These are phyloP conservation scores for Drosophila seclusa DNA, from an alignment of 2,888 invertebrate species.

Conservation along the genomic window DNA sequence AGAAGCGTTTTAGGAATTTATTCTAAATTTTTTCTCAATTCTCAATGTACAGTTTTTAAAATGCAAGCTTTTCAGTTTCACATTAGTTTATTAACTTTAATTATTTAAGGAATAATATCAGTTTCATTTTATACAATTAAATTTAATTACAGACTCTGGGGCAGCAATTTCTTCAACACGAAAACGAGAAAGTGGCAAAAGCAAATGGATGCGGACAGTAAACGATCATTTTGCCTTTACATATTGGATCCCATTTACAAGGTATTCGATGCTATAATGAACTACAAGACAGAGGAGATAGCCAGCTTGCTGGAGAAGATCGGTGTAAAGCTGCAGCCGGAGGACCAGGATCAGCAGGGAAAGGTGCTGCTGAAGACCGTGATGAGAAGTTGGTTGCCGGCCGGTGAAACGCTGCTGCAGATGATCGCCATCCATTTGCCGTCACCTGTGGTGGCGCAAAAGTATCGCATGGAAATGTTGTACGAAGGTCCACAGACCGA, in stretches of 20 bases:
- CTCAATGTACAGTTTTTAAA: background rate
- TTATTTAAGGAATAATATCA: background rate
- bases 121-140: background rate
- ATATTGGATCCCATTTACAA: constrained; percentile 99
- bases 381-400: constrained; percentile 99
- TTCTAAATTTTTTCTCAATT: background rate
- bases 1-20: background rate
- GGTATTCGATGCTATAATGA: constrained; percentile 92
- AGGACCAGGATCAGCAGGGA: constrained; percentile 98
- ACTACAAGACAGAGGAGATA: constrained; percentile 97
- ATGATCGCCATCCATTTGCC: constrained; percentile 99
- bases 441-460: constrained; percentile 99
- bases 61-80: background rate
- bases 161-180: constrained; percentile 99
- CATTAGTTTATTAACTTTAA: too few species aligned
- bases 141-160: constrained; percentile 90
- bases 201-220: constrained; percentile 94
- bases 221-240: constrained; percentile 99
- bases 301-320: constrained; percentile 92
- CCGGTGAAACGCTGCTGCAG: constrained; percentile 99
- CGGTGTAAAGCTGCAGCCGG: constrained; percentile 95
- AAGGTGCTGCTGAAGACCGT: constrained; percentile 98
- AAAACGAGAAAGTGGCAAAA: constrained; percentile 99
- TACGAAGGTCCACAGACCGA: constrained; percentile 99
- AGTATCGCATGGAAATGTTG: constrained; percentile 99